Evolutionary conservation across 2,113 vertebrate species (phyloP), one percentile per base, ranked within the genome.

Genomic region (Bucco capensis): DNA sequence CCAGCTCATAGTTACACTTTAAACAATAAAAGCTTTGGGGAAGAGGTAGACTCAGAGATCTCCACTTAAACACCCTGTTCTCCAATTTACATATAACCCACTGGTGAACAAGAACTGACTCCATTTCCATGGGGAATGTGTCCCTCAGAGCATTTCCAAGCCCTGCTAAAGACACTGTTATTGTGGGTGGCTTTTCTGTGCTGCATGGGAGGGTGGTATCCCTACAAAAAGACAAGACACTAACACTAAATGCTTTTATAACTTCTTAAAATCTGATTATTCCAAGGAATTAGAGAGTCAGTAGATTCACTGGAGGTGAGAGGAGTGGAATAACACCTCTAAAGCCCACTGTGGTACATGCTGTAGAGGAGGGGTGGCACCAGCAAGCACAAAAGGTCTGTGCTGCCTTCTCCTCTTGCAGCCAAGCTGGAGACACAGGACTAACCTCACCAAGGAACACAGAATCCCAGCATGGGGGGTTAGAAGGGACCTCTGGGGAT

Each of bases 1-100:
- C 56, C 84, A 91, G 93, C 49, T 51, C 30, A 44, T 8, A 70
- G 38, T 69, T 78, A 14, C 44, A 1, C 53, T 78, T 18, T 33
- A 38, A 84, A 69, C 84, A 90, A 22, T 5, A 6, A 53, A 22
- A 30, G 78, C 83, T 86, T 62, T 88, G 83, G 83, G 89, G 25
- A 80, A 90, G 67, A 50, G 16, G 44, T 12, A 23, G 65, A 33
- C 78, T 61, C 28, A 3, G 3, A 61, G 22, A 40, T 15, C 65
- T 51, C 16, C 72, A 30, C 2, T 14, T 57, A 71, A 56, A 54
- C 49, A 57, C 69, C 61, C 83, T 67, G 69, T 49, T 53, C 12
- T 28, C 33, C 69, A 19, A 1, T 19, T 74, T 13, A 2, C 79
- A 46, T 2, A 1, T 3, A 83, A 76, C 58, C 56, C 2, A 0